phyloP scores from a whole-genome alignment of 2,113 vertebrate species.

The Monopterus albus region DNA sequence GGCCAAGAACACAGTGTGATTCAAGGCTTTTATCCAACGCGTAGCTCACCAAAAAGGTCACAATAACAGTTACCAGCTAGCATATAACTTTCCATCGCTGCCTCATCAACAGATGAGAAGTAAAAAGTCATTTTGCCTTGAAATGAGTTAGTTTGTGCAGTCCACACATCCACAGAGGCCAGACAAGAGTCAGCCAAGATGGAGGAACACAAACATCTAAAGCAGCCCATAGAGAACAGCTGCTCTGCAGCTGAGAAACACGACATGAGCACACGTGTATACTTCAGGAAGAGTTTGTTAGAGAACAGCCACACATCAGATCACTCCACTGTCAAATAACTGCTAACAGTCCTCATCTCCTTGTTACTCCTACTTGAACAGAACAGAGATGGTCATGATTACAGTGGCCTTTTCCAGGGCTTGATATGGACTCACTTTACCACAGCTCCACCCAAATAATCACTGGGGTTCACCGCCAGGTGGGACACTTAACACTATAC shows the following conservation, averaged over 20 bases:
- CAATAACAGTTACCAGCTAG: conserved; percentile 36
- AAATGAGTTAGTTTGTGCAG: conserved; percentile 34
- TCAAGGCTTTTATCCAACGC: conserved; percentile 65
- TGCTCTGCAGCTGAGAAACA: conserved; percentile 36
- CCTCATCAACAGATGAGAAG: conserved; percentile 58
- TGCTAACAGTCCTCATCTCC: conserved; percentile 1
- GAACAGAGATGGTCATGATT: conserved; percentile 22
- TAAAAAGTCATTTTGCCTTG: conserved; percentile 32
- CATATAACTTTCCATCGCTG: conserved; percentile 56
- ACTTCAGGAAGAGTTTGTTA: too few relatives aligned
- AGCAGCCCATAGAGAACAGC: conserved; percentile 44
- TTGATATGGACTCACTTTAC: conserved; percentile 31
- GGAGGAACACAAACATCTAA: conserved; percentile 54
- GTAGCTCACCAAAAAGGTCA: conserved; percentile 70
- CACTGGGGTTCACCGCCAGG: conserved; percentile 48
- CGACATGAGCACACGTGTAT: too few relatives aligned
- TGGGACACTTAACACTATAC: conserved; percentile 57
- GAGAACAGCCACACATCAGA: neutral
- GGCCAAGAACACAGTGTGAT: conserved; percentile 60
- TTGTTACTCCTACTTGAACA: conserved; percentile 27
- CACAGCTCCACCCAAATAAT: conserved; percentile 5
- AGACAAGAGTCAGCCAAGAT: conserved; percentile 48
- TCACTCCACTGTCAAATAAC: conserved; percentile 1
- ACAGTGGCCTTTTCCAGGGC: conserved; percentile 14
- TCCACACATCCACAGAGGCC: conserved; percentile 35